Conservation (phyloP, 2,888 invertebrate species). For the Nysson spinosus region DNA sequence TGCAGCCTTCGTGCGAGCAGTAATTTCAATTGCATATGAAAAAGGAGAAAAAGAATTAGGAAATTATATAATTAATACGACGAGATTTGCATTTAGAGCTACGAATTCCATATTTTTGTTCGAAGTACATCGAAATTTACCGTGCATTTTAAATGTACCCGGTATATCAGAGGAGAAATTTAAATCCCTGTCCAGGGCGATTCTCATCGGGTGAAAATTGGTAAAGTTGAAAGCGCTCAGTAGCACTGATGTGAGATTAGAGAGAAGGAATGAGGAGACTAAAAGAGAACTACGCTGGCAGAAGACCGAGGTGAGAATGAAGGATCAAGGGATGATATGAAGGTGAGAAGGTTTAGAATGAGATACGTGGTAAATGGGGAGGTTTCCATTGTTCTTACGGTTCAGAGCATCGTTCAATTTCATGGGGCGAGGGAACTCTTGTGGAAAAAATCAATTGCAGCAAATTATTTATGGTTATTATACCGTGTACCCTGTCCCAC, state of each 20-base stretch:
- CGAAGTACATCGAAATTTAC: background rate
- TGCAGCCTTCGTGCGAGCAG: too few relatives aligned
- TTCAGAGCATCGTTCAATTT: constrained; percentile 51
- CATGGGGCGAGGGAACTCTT: constrained; percentile 35
- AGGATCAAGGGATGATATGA: constrained; percentile 3
- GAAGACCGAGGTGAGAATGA: constrained; percentile 31
- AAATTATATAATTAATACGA: too few relatives aligned
- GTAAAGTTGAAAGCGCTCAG: constrained; percentile 58
- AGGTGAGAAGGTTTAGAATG: background rate
- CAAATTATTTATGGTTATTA: constrained; percentile 41
- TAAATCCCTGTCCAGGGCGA: constrained; percentile 37
- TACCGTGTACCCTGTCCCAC: too few relatives aligned
- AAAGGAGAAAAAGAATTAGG: too few relatives aligned
- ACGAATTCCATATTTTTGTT: too few relatives aligned
- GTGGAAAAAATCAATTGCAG: constrained; percentile 53
- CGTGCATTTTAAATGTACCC: constrained; percentile 20
- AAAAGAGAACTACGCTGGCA: background rate
- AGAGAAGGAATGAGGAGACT: constrained; percentile 15
- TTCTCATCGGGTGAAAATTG: constrained; percentile 60
- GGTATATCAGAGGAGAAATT: constrained; percentile 45
- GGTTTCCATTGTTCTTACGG: constrained; percentile 47
- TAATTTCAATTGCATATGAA: too few relatives aligned
- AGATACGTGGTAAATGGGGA: constrained; percentile 1
- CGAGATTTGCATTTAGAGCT: too few relatives aligned
- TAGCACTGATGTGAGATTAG: constrained; percentile 39